Percentiles rank a stretch among this genome's conserved stretches.
Evolutionary conservation across 1,140 invertebrate genomes (phyloP).

Genomic region (Drosophila ohnishii): DNA sequence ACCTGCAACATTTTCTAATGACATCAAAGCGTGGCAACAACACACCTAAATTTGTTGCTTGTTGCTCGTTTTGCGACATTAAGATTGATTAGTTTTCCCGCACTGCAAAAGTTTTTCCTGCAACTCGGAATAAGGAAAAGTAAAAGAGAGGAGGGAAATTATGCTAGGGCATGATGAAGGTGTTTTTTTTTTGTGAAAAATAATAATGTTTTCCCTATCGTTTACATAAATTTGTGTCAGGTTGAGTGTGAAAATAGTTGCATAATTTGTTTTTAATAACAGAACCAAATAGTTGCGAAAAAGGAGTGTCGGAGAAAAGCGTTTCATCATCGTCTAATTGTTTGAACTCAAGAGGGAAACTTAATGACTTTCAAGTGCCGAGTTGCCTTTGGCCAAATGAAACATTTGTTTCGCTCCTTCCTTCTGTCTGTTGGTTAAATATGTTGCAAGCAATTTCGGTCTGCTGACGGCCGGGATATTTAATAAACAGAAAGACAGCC

Average conservation of each 20-base stretch:
- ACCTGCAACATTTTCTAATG: slow-evolving; percentile 80
- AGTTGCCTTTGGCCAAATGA: slow-evolving; percentile 29
- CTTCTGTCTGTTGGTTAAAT: slow-evolving; percentile 51
- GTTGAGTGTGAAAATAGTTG: slow-evolving; percentile 39
- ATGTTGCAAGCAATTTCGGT: slow-evolving; percentile 56
- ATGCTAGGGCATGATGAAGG: slow-evolving; percentile 52
- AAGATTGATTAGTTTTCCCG: slow-evolving; percentile 78
- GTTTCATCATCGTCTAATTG: slow-evolving; percentile 63
- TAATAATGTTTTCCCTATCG: slow-evolving; percentile 48
- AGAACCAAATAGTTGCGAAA: slow-evolving; percentile 55
- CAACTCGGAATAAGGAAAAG: not conserved
- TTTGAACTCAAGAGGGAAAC: slow-evolving; percentile 42
- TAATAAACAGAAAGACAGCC: slow-evolving; percentile 66
- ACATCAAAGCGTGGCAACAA: slow-evolving; percentile 68
- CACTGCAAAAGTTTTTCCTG: slow-evolving; percentile 62
- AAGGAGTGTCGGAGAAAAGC: slow-evolving; percentile 28
- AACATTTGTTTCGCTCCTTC: slow-evolving; percentile 40
- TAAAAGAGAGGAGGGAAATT: slow-evolving; percentile 20
- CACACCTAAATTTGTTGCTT: slow-evolving; percentile 61
- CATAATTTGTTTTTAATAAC: slow-evolving; percentile 76
- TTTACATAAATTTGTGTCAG: slow-evolving; percentile 70
- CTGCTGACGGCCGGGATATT: slow-evolving; percentile 49
- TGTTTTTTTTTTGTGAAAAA: slow-evolving; percentile 26
- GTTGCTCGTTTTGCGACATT: slow-evolving; percentile 58
- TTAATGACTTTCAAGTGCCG: slow-evolving; percentile 54